phyloP scores from a whole-genome alignment of 2,113 vertebrate genomes.

The Salvator merianae region DNA sequence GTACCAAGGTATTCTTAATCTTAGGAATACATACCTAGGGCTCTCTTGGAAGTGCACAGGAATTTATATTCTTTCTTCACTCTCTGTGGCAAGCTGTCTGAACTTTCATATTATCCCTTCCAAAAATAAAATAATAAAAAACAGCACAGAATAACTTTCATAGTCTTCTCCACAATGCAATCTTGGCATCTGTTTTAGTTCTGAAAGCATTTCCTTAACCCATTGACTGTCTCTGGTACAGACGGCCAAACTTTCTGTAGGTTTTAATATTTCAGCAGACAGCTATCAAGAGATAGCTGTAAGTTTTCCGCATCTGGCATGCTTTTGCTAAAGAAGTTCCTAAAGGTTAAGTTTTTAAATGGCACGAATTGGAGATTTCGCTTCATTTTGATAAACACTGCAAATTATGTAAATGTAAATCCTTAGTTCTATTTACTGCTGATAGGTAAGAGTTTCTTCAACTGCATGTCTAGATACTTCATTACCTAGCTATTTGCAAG shows the following conservation, averaged over 20 bases:
- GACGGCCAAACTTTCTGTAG: accelerated
- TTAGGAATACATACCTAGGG: not conserved
- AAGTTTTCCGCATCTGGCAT: accelerated
- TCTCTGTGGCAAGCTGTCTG: too few relatives aligned
- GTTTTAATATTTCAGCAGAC: not conserved
- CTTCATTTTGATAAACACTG: not conserved
- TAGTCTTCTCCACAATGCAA: not conserved
- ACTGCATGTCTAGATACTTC: not conserved
- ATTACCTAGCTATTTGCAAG: not conserved
- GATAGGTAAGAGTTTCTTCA: not conserved
- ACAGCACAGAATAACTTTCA: not conserved
- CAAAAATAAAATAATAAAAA: not conserved
- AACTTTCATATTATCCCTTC: not conserved
- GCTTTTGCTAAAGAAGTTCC: not conserved
- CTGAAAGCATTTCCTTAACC: not conserved
- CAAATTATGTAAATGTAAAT: too few relatives aligned
- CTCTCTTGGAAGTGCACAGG: not conserved
- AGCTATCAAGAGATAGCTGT: not conserved
- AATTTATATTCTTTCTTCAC: not conserved
- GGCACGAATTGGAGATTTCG: not conserved
- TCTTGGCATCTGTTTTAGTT: not conserved
- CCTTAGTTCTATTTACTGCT: not conserved
- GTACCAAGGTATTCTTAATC: not conserved
- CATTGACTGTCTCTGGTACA: not conserved
- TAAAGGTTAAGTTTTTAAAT: not conserved